A percentile compares a stretch with the other conserved stretches of the same genome.
phyloP scores from a whole-genome alignment of 2,797 vertebrate genomes.

The Pseudochromis fuscus region DNA sequence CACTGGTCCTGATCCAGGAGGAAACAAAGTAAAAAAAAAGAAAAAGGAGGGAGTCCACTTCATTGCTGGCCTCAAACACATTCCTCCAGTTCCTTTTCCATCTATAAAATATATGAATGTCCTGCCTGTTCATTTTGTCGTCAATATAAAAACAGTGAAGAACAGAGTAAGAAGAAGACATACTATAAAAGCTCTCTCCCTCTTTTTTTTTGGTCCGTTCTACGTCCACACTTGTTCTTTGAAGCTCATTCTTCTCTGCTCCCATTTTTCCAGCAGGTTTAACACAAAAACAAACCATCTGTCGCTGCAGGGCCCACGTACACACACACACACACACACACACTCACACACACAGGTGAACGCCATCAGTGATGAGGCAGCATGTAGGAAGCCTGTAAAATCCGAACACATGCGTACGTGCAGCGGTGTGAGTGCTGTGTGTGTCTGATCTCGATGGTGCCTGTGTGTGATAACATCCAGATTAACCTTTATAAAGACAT shows the following conservation, averaged over 20 bases:
- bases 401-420: background rate
- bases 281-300: constrained; percentile 64
- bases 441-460: background rate
- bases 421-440: background rate
- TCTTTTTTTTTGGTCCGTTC: constrained; percentile 8
- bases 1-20: background rate
- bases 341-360: constrained; percentile 20
- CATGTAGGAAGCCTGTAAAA: constrained; percentile 12
- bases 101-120: background rate
- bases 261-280: constrained; percentile 55
- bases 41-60: too few species aligned
- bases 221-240: constrained; percentile 34
- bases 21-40: background rate
- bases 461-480: constrained; percentile 3
- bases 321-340: constrained; percentile 20
- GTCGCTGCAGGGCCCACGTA: constrained; percentile 49
- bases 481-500: constrained; percentile 15
- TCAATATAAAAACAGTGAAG: background rate
- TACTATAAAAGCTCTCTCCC: background rate
- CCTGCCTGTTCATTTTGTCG: too few species aligned
- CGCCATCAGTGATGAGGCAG: constrained; percentile 19
- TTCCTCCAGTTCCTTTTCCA: background rate
- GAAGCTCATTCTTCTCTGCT: constrained; percentile 38
- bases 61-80: background rate
- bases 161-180: background rate